Conservation (phyloP, 64 coral and sea anemone species). For the Actinia equina region DNA sequence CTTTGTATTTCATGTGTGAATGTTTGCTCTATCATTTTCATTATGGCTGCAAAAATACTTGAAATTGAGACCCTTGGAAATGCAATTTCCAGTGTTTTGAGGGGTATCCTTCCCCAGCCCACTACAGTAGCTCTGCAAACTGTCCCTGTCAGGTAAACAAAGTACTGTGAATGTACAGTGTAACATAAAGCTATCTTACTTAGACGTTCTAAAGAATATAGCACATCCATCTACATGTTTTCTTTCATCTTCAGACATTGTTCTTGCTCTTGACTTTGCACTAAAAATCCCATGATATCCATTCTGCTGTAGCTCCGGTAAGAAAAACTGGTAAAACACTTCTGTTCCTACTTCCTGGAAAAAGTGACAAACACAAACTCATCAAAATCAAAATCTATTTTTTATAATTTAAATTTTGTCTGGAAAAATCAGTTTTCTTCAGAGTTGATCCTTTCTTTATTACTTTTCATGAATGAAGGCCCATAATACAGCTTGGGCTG, state of each 20-base stretch:
- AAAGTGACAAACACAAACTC: constrained; percentile 16
- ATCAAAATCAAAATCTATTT: neutral
- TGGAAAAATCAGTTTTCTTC: too few relatives aligned
- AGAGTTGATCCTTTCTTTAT: neutral
- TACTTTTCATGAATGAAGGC: too few relatives aligned
- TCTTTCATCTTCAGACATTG: constrained; percentile 94
- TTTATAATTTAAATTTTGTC: too few relatives aligned
- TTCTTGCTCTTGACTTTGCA: constrained; percentile 94
- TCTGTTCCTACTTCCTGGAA: constrained; percentile 92
- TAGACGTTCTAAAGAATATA: constrained; percentile 92
- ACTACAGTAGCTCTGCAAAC: too few relatives aligned
- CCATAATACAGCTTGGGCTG: too few relatives aligned
- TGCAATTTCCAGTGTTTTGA: too few relatives aligned
- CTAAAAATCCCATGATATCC: constrained; percentile 98
- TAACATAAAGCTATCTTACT: constrained; percentile 39
- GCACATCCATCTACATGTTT: constrained; percentile 99
- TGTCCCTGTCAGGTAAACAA: neutral
- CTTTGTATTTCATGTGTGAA: too few relatives aligned
- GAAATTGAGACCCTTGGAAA: too few relatives aligned
- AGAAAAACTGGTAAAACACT: constrained; percentile 88
- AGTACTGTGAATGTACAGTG: neutral
- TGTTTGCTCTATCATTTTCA: too few relatives aligned
- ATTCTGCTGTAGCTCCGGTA: constrained; percentile 90
- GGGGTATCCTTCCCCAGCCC: too few relatives aligned
- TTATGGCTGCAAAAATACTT: too few relatives aligned